Base-by-base conservation (phyloP, 2,888 invertebrate species). In the Leuctra nigra region DNA sequence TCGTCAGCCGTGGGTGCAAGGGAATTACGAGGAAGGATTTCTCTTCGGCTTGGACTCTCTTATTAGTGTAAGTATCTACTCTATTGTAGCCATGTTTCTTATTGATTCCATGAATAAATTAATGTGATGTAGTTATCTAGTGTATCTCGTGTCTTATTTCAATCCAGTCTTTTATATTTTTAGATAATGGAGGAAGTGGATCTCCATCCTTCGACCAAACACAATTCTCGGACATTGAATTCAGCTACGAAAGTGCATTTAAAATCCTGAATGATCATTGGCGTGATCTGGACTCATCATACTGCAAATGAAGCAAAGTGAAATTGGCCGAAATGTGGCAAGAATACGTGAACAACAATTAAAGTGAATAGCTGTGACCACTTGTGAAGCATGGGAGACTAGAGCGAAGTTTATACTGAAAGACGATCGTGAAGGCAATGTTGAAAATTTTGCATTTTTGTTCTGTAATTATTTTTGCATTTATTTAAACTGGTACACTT, bases 11-110 rank as follows among this genome's bases (percentile, higher is more conserved):
- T 98, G 97, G 98, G 70, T 80, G 59, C 85, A 91, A 63, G 97
- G 96, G n/a, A 98, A 97, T 71, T 90, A 91, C 68, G 97, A 98
- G 72, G 97, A 98, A 72, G 98, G 98, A 6, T 88, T 95, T 66
- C 80, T 98, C 22, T 84, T 81, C 64, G 98, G 98, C 56, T 78
- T 98, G 65, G 96, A 97, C 74, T 88, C 91, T 72, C 81, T 98
- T 61, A 91, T 97, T 66, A 77, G 82, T 66, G 87, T 85, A 61
- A 77, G 67, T 63, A 39, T 41, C 11, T 29, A n/a, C n/a, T n/a
- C n/a, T n/a, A n/a, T n/a, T n/a, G 6, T 22, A 3, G 20, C 44
- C 11, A 11, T 2, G 13, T 11, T 9, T 44, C 14, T 22, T 1
- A 14, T 44, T 20, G 14, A 3, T 36, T n/a, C 3, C 36, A 14